Conservation (phyloP, 2,797 vertebrate genomes). For the Cossypha polioptera region DNA sequence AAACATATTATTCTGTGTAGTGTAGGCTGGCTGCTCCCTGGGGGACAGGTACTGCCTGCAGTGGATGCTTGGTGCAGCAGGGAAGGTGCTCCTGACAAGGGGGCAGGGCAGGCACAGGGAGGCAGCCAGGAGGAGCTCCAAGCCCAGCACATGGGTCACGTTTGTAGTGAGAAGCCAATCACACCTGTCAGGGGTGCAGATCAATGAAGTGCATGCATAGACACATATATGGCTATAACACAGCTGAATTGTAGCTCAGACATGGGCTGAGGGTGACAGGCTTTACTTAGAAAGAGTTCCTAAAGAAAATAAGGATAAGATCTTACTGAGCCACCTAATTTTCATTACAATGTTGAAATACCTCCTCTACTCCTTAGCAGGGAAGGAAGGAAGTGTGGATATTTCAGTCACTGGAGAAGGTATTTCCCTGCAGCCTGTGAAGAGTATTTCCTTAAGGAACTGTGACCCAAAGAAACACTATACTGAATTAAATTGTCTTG, state of each 20-base stretch:
- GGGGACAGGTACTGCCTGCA: fast-evolving
- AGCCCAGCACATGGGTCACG: not conserved
- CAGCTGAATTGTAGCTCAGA: not conserved
- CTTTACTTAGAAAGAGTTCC: not conserved
- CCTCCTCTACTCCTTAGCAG: not conserved
- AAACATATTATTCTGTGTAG: not conserved
- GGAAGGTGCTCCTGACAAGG: not conserved
- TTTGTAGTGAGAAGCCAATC: not conserved
- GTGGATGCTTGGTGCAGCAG: not conserved
- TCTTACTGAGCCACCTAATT: not conserved
- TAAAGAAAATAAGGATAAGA: not conserved
- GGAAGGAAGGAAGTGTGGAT: not conserved
- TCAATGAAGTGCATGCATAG: not conserved
- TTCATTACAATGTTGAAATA: not conserved
- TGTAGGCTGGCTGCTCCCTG: not conserved
- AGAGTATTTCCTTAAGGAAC: not conserved
- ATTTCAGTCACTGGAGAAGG: not conserved
- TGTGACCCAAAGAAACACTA: not conserved
- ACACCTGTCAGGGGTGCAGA: not conserved
- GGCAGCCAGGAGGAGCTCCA: fast-evolving
- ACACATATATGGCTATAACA: not conserved
- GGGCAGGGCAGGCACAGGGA: not conserved
- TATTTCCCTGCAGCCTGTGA: not conserved
- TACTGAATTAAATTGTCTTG: not conserved
- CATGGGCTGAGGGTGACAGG: not conserved